phyloP scores from a whole-genome alignment of 2,113 vertebrate species.

The Verasper variegatus region DNA sequence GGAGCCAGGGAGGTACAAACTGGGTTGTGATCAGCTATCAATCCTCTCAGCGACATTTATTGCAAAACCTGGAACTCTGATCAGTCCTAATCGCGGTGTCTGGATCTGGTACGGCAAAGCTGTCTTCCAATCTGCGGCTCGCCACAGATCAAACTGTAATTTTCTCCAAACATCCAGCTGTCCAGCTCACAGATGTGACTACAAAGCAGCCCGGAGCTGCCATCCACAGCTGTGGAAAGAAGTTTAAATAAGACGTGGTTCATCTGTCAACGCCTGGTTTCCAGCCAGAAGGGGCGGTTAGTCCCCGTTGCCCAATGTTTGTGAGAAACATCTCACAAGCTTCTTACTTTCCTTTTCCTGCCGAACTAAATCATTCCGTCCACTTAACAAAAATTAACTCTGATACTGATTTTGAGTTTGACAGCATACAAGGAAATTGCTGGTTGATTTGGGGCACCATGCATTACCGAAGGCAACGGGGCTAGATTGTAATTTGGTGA shows the following conservation, averaged over 20 bases:
- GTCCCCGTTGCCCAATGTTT: slow-evolving; percentile 35
- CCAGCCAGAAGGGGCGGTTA: slow-evolving; percentile 56
- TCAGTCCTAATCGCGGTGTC: slow-evolving; percentile 60
- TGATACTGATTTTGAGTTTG: slow-evolving; percentile 33
- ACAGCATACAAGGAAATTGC: slow-evolving; percentile 27
- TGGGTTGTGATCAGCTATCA: slow-evolving; percentile 38
- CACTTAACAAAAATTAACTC: slow-evolving; percentile 22
- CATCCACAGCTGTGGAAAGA: slow-evolving; percentile 76
- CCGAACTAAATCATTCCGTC: slow-evolving; percentile 12
- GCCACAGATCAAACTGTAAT: slow-evolving; percentile 73
- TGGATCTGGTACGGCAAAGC: slow-evolving; percentile 55
- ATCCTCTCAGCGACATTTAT: slow-evolving; percentile 26
- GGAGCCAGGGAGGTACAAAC: slow-evolving; percentile 22
- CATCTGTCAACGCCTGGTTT: slow-evolving; percentile 69
- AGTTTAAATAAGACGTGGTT: slow-evolving; percentile 70
- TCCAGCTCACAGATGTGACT: slow-evolving; percentile 78
- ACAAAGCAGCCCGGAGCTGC: slow-evolving; percentile 73
- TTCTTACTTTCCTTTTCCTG: slow-evolving; percentile 16
- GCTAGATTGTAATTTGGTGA: slow-evolving; percentile 6
- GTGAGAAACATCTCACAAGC: slow-evolving; percentile 22
- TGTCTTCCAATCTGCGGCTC: slow-evolving; percentile 56
- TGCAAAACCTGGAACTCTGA: slow-evolving; percentile 64
- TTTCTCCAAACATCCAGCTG: slow-evolving; percentile 76
- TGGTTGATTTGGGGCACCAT: slow-evolving; percentile 11
- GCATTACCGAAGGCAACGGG: not conserved